phyloP scores from a whole-genome alignment of 2,113 vertebrate species.

The Diglossa brunneiventris region DNA sequence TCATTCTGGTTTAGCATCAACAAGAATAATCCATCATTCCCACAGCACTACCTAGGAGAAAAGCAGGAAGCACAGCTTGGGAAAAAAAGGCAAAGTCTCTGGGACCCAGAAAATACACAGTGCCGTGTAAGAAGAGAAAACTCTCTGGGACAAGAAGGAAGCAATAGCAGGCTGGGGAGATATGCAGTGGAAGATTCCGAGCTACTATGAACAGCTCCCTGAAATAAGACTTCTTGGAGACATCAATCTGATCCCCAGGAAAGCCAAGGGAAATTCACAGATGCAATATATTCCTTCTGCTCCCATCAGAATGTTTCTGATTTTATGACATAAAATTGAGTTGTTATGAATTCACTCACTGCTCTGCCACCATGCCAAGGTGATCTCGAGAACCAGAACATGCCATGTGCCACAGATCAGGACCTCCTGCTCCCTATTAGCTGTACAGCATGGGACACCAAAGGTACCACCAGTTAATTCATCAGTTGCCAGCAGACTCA shows the following conservation, averaged over 20 bases:
- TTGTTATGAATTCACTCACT: not conserved
- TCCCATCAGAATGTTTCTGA: not conserved
- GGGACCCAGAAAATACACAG: not conserved
- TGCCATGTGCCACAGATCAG: not conserved
- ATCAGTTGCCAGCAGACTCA: not conserved
- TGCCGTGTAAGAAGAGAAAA: not conserved
- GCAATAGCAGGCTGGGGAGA: not conserved
- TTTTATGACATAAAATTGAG: not conserved
- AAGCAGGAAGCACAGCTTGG: not conserved
- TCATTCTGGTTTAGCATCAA: not conserved
- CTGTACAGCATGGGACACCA: not conserved
- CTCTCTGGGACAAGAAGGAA: not conserved
- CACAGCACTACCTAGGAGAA: not conserved
- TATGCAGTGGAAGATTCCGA: not conserved
- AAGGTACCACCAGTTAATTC: not conserved
- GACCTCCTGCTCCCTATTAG: not conserved
- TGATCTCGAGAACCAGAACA: not conserved
- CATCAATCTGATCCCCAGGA: not conserved
- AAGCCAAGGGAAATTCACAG: not conserved
- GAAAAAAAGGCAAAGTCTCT: not conserved
- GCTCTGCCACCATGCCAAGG: not conserved
- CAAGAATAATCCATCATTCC: not conserved
- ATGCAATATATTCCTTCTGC: not conserved
- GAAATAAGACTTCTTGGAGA: not conserved
- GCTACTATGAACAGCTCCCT: not conserved